Percentiles rank a stretch among this genome's conserved stretches.
These are phyloP conservation scores for Yponomeuta sedellus DNA, from an alignment of 2,888 invertebrate species.

Conservation along the genomic window DNA sequence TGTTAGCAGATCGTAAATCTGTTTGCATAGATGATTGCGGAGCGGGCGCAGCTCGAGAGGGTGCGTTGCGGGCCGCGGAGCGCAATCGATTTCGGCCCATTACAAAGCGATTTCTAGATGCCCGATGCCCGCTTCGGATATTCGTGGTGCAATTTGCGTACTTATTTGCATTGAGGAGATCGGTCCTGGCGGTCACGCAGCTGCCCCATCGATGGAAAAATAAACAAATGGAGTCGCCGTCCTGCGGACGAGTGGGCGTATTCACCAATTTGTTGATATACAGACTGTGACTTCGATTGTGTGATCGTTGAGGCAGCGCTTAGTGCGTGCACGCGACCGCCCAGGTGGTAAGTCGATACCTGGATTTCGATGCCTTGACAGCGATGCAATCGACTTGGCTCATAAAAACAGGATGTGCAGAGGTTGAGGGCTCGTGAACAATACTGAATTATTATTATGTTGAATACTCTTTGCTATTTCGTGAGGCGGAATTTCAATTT, in stretches of 20 bases:
- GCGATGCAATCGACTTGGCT: not conserved
- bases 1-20: constrained; percentile 53
- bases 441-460: not conserved
- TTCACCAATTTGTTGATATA: constrained; percentile 60
- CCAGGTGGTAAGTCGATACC: constrained; percentile 11
- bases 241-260: constrained; percentile 51
- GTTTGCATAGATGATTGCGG: constrained; percentile 23
- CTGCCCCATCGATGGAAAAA: constrained; percentile 48
- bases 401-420: not conserved
- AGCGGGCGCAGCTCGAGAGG: constrained; percentile 22
- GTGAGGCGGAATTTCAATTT: constrained; percentile 17
- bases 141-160: constrained; percentile 60
- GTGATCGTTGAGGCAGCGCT: constrained; percentile 39
- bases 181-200: constrained; percentile 52
- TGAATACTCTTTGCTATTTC: not conserved
- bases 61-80: constrained; percentile 28
- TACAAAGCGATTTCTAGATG: constrained; percentile 54
- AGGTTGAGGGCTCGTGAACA: not conserved
- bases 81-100: constrained; percentile 58
- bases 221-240: constrained; percentile 44
- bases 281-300: constrained; percentile 48
- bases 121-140: constrained; percentile 53
- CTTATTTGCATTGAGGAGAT: constrained; percentile 56
- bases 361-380: not conserved
- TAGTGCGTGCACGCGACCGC: constrained; percentile 13